Conservation (phyloP, 2,888 invertebrate genomes). For the Anticlea derivata region DNA sequence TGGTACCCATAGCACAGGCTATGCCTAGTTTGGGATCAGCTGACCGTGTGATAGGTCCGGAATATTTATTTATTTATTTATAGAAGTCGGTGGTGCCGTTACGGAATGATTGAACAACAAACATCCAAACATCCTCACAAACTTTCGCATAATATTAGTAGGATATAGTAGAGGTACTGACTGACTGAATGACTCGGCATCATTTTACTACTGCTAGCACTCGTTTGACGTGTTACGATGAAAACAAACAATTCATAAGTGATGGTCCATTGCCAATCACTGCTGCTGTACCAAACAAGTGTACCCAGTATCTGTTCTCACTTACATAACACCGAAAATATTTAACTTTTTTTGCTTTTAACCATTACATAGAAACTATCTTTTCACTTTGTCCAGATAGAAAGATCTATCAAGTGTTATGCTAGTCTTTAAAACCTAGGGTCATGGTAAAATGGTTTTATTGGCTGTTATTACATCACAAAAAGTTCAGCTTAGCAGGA, state of each 20-base stretch:
- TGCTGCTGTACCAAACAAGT: constrained; percentile 54
- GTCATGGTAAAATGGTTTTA: constrained; percentile 13
- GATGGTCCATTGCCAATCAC: constrained; percentile 68
- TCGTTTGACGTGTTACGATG: constrained; percentile 38
- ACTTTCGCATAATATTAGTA: too few relatives aligned
- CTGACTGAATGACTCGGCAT: too few relatives aligned
- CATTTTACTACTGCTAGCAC: too few relatives aligned
- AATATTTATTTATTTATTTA: too few relatives aligned
- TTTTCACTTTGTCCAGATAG: constrained; percentile 7
- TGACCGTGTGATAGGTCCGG: too few relatives aligned
- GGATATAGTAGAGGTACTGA: too few relatives aligned
- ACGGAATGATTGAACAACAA: too few relatives aligned
- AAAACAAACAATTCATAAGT: constrained; percentile 49
- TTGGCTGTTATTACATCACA: constrained; percentile 18
- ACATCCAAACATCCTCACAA: too few relatives aligned
- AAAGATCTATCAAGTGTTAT: not conserved
- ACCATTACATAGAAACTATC: constrained; percentile 13
- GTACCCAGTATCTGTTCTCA: constrained; percentile 49
- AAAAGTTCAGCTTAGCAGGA: constrained; percentile 27
- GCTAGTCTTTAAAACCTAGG: not conserved
- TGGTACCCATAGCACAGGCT: too few relatives aligned
- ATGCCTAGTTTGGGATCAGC: too few relatives aligned
- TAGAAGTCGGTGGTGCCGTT: too few relatives aligned
- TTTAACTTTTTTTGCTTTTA: constrained; percentile 53
- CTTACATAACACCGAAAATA: constrained; percentile 67